Percentiles rank a stretch among this genome's conserved stretches.
Evolutionary conservation across 2,113 vertebrate genomes (phyloP).

Genomic region (Rhizomys pruinosus): DNA sequence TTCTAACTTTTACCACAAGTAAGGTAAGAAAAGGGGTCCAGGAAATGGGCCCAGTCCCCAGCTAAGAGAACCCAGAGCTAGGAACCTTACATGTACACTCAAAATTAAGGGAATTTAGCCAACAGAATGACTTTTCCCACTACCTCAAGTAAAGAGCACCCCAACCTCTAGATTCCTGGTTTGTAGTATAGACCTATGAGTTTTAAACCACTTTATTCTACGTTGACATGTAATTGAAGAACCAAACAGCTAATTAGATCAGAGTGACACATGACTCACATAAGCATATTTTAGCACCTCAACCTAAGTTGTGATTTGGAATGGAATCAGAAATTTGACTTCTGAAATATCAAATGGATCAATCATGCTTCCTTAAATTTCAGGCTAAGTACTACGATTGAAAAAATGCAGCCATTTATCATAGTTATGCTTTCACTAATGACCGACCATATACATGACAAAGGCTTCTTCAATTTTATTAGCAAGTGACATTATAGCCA

Average conservation of each 20-base stretch:
- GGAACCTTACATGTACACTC: not conserved
- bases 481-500: not conserved
- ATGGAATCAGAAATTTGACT: not conserved
- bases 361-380: not conserved
- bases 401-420: not conserved
- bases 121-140: not conserved
- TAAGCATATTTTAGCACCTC: not conserved
- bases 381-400: slow-evolving; percentile 7
- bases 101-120: accelerated
- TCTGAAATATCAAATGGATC: accelerated
- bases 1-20: not conserved
- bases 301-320: not conserved
- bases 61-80: not conserved
- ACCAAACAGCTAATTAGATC: not conserved
- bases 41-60: not conserved
- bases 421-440: not conserved
- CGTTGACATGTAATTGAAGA: not conserved
- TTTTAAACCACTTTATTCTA: not conserved
- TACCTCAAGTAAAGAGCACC: not conserved
- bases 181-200: not conserved
- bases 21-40: not conserved
- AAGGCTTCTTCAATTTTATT: not conserved
- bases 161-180: not conserved
- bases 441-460: not conserved
- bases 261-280: not conserved